A percentile compares a stretch with the other conserved stretches of the same genome.
phyloP scores from a whole-genome alignment of 2,113 vertebrate species.

The Casuarius casuarius region DNA sequence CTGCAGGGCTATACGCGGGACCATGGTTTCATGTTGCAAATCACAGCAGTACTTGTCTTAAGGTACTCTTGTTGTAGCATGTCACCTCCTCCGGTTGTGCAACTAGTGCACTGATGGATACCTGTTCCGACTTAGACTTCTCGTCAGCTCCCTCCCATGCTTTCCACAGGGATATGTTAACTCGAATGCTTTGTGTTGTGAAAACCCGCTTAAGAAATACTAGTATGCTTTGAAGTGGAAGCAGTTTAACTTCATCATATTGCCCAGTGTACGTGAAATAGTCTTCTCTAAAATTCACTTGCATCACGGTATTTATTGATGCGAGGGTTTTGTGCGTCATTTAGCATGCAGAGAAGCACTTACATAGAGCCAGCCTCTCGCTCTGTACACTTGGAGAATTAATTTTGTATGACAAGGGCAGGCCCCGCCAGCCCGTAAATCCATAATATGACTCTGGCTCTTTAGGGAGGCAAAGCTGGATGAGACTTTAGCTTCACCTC shows the following conservation, averaged over 20 bases:
- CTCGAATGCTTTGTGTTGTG: neutral
- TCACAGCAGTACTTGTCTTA: fast-evolving
- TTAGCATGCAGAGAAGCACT: neutral
- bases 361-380: neutral
- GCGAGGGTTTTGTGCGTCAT: no score
- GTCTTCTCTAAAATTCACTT: neutral
- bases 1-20: fast-evolving
- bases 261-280: fast-evolving
- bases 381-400: neutral
- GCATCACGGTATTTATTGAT: neutral
- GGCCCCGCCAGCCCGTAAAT: neutral
- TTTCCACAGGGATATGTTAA: fast-evolving
- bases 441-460: neutral
- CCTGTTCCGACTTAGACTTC: neutral
- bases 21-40: fast-evolving
- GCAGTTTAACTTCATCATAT: fast-evolving
- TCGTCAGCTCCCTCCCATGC: neutral
- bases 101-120: fast-evolving
- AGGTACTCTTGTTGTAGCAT: neutral
- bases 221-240: fast-evolving
- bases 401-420: neutral
- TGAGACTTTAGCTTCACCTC: fast-evolving
- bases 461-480: neutral
- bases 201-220: neutral
- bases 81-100: neutral